Evolutionary conservation across 2,113 vertebrate species (phyloP).

Genomic region (Chionis minor): DNA sequence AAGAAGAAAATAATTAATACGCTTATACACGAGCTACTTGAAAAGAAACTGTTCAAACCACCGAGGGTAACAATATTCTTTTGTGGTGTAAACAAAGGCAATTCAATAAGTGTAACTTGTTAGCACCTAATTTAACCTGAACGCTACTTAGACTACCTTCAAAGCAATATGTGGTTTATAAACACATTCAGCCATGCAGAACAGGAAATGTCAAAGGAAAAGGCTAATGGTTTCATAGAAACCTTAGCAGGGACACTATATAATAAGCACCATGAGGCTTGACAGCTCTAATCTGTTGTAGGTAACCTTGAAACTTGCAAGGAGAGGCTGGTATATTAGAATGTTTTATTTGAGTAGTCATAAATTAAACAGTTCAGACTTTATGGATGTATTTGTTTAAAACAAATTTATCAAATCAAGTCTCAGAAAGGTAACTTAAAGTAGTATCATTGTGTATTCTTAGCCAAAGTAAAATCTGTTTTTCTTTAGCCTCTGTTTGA

Average conservation of each 20-base stretch:
- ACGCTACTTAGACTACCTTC: conserved; percentile 28
- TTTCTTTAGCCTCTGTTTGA: neutral
- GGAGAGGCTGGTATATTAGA: conserved; percentile 8
- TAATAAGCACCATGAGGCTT: conserved; percentile 41
- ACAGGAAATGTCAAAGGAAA: conserved; percentile 69
- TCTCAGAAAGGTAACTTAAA: neutral
- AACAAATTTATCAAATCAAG: neutral
- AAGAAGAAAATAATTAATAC: conserved; percentile 24
- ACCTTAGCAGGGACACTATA: conserved; percentile 45
- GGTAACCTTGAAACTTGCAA: conserved; percentile 66
- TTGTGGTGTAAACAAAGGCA: conserved; percentile 33
- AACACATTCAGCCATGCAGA: conserved; percentile 61
- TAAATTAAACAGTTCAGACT: conserved; percentile 18
- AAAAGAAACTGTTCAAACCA: conserved; percentile 14
- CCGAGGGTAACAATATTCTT: conserved; percentile 20
- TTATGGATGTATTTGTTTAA: conserved; percentile 20
- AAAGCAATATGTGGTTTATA: conserved; percentile 49
- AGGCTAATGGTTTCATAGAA: conserved; percentile 65
- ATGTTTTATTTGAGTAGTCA: neutral
- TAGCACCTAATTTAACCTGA: conserved; percentile 56
- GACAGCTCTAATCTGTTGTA: conserved; percentile 61
- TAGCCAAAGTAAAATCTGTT: neutral
- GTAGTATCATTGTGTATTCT: neutral
- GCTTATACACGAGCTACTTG: neutral
- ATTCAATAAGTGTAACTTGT: conserved; percentile 42